phyloP scores from a whole-genome alignment of 2,113 vertebrate species.

The Labeo catla region DNA sequence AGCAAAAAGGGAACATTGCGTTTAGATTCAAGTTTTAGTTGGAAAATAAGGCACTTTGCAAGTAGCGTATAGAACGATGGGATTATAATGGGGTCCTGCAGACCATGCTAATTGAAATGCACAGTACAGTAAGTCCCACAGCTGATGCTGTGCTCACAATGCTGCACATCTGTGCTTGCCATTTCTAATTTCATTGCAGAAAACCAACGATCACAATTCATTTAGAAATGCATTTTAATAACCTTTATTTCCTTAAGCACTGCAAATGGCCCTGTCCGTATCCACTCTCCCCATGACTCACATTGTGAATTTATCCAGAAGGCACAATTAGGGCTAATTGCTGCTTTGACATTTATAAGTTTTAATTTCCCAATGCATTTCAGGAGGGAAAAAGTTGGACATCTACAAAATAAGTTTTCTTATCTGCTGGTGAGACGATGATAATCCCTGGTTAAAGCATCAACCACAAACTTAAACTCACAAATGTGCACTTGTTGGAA shows the following conservation, averaged over 20 bases:
- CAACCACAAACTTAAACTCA: not conserved
- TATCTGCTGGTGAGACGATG: not conserved
- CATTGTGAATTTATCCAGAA: conserved; percentile 40
- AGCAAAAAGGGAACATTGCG: conserved; percentile 14
- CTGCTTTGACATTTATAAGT: conserved; percentile 44
- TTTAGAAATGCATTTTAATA: conserved; percentile 50
- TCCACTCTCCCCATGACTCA: not conserved
- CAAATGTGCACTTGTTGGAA: not conserved
- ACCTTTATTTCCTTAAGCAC: conserved; percentile 42
- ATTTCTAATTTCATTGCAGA: conserved; percentile 41
- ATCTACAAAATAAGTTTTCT: not conserved
- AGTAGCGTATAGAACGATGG: not conserved
- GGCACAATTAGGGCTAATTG: conserved; percentile 38
- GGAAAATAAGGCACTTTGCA: not conserved
- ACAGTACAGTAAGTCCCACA: conserved; percentile 22
- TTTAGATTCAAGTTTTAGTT: not conserved
- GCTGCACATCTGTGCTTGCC: conserved; percentile 36
- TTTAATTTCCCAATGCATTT: conserved; percentile 37
- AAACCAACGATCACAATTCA: conserved; percentile 47
- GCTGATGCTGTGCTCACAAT: conserved; percentile 37
- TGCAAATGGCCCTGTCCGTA: conserved; percentile 1
- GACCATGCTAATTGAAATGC: conserved; percentile 45
- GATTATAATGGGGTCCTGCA: not conserved
- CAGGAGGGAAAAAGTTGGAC: not conserved
- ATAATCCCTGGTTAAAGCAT: not conserved